These are phyloP conservation scores for Catharus fuscescens DNA, from an alignment of 2,113 vertebrate genomes.

Conservation along the genomic window DNA sequence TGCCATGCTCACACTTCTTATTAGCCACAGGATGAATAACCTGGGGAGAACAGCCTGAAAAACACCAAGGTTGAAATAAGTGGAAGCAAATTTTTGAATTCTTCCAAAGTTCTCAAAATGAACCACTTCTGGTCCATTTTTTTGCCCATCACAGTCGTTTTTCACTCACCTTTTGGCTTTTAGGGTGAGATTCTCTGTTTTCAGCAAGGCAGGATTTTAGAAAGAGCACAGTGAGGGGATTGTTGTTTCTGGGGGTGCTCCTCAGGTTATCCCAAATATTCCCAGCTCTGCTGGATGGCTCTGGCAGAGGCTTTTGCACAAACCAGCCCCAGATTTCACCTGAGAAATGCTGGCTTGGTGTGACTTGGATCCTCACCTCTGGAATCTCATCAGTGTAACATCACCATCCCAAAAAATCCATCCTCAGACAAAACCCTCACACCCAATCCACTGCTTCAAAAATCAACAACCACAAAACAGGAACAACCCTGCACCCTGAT, in stretches of 20 bases:
- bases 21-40: neutral
- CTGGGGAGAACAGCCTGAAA: neutral
- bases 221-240: neutral
- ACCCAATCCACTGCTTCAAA: neutral
- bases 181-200: neutral
- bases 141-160: neutral
- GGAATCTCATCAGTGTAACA: neutral
- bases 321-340: neutral
- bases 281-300: neutral
- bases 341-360: neutral
- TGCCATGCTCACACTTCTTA: neutral
- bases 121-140: neutral
- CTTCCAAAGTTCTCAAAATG: neutral
- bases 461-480: neutral
- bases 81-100: neutral
- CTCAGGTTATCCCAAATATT: neutral
- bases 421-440: neutral
- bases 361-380: neutral
- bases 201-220: neutral
- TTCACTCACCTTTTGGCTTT: neutral
- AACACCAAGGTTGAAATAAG: neutral
- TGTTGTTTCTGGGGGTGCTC: neutral
- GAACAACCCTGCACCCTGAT: neutral
- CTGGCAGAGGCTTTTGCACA: neutral
- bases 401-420: accelerated